Evolutionary conservation across 2,888 invertebrate genomes (phyloP).

Genomic region (Lasius fuliginosus): DNA sequence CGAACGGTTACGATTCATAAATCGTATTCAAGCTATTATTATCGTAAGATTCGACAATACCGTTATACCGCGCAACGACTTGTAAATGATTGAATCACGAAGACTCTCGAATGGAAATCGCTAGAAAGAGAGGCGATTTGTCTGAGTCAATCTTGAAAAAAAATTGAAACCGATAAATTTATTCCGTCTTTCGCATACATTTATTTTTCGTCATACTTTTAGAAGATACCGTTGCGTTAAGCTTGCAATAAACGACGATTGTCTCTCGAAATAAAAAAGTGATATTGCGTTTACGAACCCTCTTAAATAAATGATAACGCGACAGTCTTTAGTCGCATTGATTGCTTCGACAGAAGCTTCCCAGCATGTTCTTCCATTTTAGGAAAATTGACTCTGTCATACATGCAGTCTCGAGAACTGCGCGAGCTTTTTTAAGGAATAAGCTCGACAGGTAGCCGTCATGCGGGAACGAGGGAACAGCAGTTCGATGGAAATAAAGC

Average conservation of each 20-base stretch:
- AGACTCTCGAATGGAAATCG: slow-evolving; percentile 33
- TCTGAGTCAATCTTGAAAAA: background rate
- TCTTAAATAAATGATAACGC: slow-evolving; percentile 9
- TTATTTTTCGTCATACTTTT: background rate
- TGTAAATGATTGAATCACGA: slow-evolving; percentile 36
- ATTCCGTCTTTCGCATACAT: background rate
- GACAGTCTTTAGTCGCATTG: background rate
- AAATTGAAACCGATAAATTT: slow-evolving; percentile 19
- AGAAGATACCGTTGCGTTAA: background rate
- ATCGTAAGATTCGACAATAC: slow-evolving; percentile 46
- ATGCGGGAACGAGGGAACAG: slow-evolving; percentile 25
- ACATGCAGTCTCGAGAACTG: background rate
- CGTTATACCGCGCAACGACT: slow-evolving; percentile 42
- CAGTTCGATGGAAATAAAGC: slow-evolving; percentile 44
- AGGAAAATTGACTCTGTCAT: slow-evolving; percentile 39
- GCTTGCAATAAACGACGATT: background rate
- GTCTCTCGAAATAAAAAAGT: background rate
- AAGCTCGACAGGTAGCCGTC: slow-evolving; percentile 33
- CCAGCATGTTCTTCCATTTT: slow-evolving; percentile 2
- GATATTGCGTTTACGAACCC: background rate
- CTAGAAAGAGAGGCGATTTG: background rate
- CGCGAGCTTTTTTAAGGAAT: slow-evolving; percentile 18
- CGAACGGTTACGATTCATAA: slow-evolving; percentile 40
- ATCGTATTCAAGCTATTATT: slow-evolving; percentile 47
- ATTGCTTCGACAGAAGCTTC: slow-evolving; percentile 20